Conservation (phyloP, 2,113 vertebrate genomes). For the Hylia prasina region DNA sequence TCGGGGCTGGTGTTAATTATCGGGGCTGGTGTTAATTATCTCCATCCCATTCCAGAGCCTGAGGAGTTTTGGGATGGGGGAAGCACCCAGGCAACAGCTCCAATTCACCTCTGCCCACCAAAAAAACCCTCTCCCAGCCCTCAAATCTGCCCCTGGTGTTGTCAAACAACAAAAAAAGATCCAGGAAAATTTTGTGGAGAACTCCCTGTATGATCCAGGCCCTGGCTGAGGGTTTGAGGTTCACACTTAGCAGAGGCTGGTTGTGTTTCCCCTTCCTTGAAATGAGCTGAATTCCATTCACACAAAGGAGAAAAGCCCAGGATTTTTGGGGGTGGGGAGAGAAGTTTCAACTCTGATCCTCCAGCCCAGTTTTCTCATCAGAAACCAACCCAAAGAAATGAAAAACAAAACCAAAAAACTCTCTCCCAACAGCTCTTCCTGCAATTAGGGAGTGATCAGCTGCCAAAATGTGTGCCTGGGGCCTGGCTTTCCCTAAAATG, state of each 20-base stretch:
- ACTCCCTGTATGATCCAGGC: rapidly evolving
- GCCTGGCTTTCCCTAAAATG: constrained; percentile 33
- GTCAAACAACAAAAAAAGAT: not conserved
- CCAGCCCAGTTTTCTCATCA: constrained; percentile 40
- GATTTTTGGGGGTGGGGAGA: not conserved
- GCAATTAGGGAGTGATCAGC: constrained; percentile 32
- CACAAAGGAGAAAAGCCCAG: not conserved
- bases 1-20: not conserved
- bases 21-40: not conserved
- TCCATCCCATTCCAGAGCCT: not conserved
- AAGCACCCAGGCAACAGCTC: not conserved
- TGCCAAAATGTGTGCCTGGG: constrained; percentile 42
- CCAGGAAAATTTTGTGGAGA: not conserved
- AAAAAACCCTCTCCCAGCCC: not conserved
- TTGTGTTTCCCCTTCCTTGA: not conserved
- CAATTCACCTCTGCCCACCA: not conserved
- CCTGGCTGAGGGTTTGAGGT: not conserved
- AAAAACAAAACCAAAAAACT: no score
- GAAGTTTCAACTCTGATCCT: not conserved
- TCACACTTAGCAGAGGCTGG: not conserved
- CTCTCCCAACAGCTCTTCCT: constrained; percentile 12
- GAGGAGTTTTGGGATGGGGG: not conserved
- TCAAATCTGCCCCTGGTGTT: not conserved
- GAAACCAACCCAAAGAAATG: not conserved
- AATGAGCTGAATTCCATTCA: not conserved